Evolutionary conservation across 35 echinoderm and acorn worm species (phyloP), one percentile per base, ranked within the genome.

Genomic region (Eucidaris tribuloides): DNA sequence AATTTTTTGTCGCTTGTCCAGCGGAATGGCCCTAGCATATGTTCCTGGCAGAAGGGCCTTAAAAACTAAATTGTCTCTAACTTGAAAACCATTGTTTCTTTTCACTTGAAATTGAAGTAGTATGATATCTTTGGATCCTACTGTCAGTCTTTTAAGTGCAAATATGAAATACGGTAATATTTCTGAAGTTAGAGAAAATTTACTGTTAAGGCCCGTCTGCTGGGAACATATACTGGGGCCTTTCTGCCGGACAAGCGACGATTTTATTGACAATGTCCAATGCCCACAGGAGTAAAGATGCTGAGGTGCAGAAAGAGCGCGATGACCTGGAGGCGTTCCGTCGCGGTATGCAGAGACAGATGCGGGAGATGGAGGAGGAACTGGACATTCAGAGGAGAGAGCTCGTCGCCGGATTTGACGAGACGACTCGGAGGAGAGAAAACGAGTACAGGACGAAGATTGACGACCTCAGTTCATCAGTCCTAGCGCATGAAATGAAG

Each of bases 401-500:
- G 80, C 39, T 98, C 77, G 54, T 83, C 27, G 58, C 86, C 37
- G 95, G 91, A 18, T 93, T 98, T 59, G 95, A 98, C 42, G 95
- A 98, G 65, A 90, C 83, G 1, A 62, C 92, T 36, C 76, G 87
- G 50, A 85, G 83, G 63, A 23, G 95, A 50, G 95, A 98, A 42
- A 89, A 91, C 31, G 95, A 98, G 70, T 93, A 82, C 13, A 77
- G 90, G 37, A 78, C 25, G 1, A 86, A 93, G 78, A 61, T 93
- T 29, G 91, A 98, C 58, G 90, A 98, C 34, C 41, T 93, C 33
- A 93, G 90, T 61, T 63, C 90, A 14, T 60, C 37, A 2, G 86
- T 88, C 33, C 83, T 98, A 4, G 68, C 95, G 19, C 74, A 98
- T 90, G 95, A 98, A 50, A 93, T 98, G 95, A 98, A 98, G 72